phyloP scores from a whole-genome alignment of 2,797 vertebrate species.

The Benthosema pterotum region DNA sequence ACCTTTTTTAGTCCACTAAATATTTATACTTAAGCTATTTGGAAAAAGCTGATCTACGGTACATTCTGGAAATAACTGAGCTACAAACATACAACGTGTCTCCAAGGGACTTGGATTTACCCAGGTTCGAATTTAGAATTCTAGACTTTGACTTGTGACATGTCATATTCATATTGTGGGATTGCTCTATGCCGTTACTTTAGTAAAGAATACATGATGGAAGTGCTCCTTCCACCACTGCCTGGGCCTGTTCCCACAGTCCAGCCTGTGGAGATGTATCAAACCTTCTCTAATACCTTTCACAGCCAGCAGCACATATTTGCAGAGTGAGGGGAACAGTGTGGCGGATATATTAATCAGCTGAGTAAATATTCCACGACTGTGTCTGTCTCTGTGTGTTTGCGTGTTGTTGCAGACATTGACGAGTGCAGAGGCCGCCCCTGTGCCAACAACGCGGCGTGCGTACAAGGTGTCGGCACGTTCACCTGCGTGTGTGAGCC shows the following conservation, averaged over 20 bases:
- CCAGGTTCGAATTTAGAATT: no score
- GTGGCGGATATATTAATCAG: slow-evolving; percentile 82
- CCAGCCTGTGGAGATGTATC: slow-evolving; percentile 70
- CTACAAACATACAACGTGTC: no score
- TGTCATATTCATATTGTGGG: no score
- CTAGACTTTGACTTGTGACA: no score
- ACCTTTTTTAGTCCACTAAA: no score
- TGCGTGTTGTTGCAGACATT: slow-evolving; percentile 72
- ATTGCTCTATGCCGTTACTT: no score
- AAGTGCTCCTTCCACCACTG: neutral
- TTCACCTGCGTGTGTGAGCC: slow-evolving; percentile 80
- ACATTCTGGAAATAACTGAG: no score
- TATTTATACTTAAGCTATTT: no score
- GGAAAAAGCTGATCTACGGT: no score
- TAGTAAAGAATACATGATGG: no score
- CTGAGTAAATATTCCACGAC: slow-evolving; percentile 80
- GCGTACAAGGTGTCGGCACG: slow-evolving; percentile 71
- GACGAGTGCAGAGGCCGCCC: slow-evolving; percentile 78
- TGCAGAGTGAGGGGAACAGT: slow-evolving; percentile 77
- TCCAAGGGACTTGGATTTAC: no score
- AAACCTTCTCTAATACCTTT: slow-evolving; percentile 77
- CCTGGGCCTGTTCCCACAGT: slow-evolving; percentile 67
- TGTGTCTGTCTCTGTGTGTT: slow-evolving; percentile 47
- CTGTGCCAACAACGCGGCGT: slow-evolving; percentile 76
- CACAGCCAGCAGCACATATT: slow-evolving; percentile 81